Conservation (phyloP, 2,888 invertebrate genomes). For the Pristionchus arcanus region DNA sequence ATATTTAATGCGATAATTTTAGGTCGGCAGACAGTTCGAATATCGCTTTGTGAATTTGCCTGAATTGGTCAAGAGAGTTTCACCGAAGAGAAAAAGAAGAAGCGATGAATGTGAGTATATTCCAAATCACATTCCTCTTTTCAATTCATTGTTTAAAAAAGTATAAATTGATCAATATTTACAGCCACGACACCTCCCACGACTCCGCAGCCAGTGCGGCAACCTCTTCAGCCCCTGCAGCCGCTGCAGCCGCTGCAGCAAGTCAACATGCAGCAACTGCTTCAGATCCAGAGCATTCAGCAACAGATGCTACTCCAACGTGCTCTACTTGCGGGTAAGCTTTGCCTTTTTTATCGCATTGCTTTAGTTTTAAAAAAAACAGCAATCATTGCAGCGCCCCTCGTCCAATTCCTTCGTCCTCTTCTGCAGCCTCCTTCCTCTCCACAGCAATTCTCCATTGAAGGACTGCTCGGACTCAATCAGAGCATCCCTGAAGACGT, state of each 20-base stretch:
- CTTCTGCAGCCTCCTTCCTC: neutral
- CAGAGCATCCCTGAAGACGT: neutral
- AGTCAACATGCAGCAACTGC: neutral
- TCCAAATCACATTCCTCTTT: too few species aligned
- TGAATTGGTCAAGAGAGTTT: neutral
- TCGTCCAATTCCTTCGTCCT: neutral
- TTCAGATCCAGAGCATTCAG: neutral
- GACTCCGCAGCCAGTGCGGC: neutral
- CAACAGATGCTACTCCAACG: neutral
- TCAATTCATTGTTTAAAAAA: too few species aligned
- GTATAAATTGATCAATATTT: neutral
- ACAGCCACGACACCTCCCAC: neutral
- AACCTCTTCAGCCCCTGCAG: neutral
- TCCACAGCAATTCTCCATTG: neutral
- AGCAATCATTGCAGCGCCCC: neutral
- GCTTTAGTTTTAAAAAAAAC: too few species aligned
- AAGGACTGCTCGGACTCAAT: neutral
- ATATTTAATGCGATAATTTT: neutral
- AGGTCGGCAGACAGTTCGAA: slow-evolving; percentile 16
- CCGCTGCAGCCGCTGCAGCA: slow-evolving; percentile 24
- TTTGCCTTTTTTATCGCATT: neutral
- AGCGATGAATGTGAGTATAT: neutral
- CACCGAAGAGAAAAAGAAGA: neutral
- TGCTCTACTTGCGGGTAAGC: neutral
- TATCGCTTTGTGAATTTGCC: neutral